These are phyloP conservation scores for Chionomys nivalis DNA, from an alignment of 2,113 vertebrate genomes.

Conservation along the genomic window DNA sequence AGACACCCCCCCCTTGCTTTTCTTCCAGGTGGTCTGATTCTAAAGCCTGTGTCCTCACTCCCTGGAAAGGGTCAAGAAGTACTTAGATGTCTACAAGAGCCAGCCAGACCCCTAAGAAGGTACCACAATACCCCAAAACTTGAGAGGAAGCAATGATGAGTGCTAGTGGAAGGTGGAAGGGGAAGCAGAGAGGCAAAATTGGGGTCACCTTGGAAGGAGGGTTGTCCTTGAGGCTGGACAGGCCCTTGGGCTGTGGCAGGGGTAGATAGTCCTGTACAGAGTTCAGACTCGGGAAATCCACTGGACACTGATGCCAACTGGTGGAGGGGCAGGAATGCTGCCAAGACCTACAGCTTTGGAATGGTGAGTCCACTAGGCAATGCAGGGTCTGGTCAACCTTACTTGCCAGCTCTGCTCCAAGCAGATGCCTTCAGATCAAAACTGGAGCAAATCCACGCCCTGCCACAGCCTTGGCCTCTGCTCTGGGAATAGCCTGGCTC, in stretches of 20 bases:
- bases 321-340: not conserved
- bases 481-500: not conserved
- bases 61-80: rapidly evolving
- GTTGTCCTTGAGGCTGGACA: not conserved
- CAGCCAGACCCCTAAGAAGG: not conserved
- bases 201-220: not conserved
- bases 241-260: not conserved
- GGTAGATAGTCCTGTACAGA: not conserved
- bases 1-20: not conserved
- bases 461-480: not conserved
- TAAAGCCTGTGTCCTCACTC: not conserved
- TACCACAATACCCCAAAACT: not conserved
- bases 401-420: not conserved
- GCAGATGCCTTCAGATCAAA: not conserved
- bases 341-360: not conserved
- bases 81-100: not conserved
- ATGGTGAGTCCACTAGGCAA: not conserved
- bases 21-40: not conserved
- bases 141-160: not conserved
- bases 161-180: not conserved
- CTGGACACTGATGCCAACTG: not conserved
- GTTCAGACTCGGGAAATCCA: not conserved
- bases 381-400: not conserved
- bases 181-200: not conserved
- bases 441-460: not conserved